A percentile compares a stretch with the other conserved stretches of the same genome.
phyloP scores from a whole-genome alignment of 2,888 invertebrate species.

The Conops quadrifasciatus region DNA sequence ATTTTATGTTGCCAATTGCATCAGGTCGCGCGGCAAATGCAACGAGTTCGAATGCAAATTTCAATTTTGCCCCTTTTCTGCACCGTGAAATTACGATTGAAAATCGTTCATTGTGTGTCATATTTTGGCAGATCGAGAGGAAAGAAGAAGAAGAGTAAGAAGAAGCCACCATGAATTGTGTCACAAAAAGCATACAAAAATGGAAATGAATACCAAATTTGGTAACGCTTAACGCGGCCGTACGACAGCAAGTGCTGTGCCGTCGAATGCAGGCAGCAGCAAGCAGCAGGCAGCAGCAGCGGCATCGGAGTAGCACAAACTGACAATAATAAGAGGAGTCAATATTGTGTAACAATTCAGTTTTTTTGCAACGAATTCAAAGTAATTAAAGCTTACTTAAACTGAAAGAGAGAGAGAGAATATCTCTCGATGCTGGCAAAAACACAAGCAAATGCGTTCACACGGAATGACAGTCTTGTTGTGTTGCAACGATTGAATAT shows the following conservation, averaged over 20 bases:
- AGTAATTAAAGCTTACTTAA: neutral
- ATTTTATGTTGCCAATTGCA: slow-evolving; percentile 1
- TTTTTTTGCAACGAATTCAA: neutral
- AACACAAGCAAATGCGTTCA: neutral
- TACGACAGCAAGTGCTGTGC: slow-evolving; percentile 1
- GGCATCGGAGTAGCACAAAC: neutral
- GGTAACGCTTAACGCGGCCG: slow-evolving; percentile 13
- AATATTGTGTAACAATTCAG: too few species aligned
- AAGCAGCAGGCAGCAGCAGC: slow-evolving; percentile 2
- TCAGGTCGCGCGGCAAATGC: slow-evolving; percentile 6
- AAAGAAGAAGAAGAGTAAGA: neutral
- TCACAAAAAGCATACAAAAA: neutral
- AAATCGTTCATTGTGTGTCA: slow-evolving; percentile 27
- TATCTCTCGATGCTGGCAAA: neutral
- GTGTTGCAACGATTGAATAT: neutral
- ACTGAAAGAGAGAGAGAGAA: neutral
- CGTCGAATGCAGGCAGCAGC: neutral
- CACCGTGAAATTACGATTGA: slow-evolving; percentile 22
- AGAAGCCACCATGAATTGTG: neutral
- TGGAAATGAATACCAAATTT: slow-evolving; percentile 14
- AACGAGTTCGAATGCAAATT: neutral
- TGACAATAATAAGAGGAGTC: neutral
- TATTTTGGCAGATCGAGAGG: neutral
- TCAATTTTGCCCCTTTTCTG: slow-evolving; percentile 4
- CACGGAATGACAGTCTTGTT: neutral